Percentiles rank a stretch among this genome's conserved stretches.
phyloP scores from a whole-genome alignment of 2,113 vertebrate species.

The Rhegmatorhina hoffmannsi region DNA sequence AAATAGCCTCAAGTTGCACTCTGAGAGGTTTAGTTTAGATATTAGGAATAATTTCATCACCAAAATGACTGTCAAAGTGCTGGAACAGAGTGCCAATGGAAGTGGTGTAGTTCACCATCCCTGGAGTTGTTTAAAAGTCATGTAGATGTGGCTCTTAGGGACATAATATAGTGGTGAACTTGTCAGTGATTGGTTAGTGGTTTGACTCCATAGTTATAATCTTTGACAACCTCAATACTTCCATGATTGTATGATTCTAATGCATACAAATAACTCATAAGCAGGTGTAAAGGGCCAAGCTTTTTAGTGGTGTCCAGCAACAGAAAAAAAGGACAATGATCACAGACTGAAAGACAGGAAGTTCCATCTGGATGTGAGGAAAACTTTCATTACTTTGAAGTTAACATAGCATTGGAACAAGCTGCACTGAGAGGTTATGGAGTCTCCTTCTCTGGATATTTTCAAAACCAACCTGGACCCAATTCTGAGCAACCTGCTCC shows the following conservation, averaged over 20 bases:
- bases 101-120: background rate
- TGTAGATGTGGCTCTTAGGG: no score
- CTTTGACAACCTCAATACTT: background rate
- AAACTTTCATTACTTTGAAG: background rate
- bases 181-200: background rate
- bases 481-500: background rate
- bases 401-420: background rate
- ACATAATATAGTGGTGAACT: background rate
- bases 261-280: background rate
- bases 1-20: background rate
- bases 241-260: background rate
- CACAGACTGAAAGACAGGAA: background rate
- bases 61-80: background rate
- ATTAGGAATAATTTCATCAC: background rate
- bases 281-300: no score
- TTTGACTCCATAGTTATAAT: background rate
- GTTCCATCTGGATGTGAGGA: background rate
- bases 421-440: background rate
- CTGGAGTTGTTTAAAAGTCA: background rate
- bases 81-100: background rate
- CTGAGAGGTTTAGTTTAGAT: no score
- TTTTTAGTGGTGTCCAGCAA: background rate
- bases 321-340: background rate
- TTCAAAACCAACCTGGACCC: background rate
- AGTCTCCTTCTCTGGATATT: background rate